Base-by-base conservation (phyloP, 2,113 vertebrate species). In the Triplophysa dalaica region DNA sequence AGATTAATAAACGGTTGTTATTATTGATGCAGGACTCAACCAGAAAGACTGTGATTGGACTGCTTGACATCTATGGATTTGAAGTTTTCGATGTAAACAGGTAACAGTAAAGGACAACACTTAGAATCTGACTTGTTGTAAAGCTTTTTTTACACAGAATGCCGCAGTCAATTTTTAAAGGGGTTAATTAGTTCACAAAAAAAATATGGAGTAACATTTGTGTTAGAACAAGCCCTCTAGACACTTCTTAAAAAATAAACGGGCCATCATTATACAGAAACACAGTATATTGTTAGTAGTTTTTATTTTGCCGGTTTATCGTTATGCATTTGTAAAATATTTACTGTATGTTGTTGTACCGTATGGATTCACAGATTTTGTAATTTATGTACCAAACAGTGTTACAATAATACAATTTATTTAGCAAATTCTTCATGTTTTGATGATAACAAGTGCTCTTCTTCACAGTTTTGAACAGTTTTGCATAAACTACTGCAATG, bases 401-500 rank as follows among this genome's bases (percentile, higher is more conserved):
- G 14, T 58, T 58, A 5, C 16, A 21, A 58, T 14, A 58, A 21
- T 58, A 58, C 14, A 58, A 58, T 58, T 58, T 0, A 19, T 58
- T 58, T 58, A 1, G n/a, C 11, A 14, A 58, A n/a, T 17, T 19
- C 54, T 1, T 8, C 33, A 38, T 38, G 33, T 7, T 38, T 38
- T 38, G 7, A 38, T 38, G 6, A 8, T 38, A 38, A 38, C 6
- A 7, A 38, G 5, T 1, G 26, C 3, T 82, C 4, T 73, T 1
- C 22, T 26, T 33, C 19, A 12, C 65, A 99, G 97, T 90, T 99
- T 99, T 88, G 97, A 99, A 85, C 97, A 99, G 89, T 98, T 99
- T 89, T 99, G 97, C 81, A 99, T 99, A 85, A 98, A 99, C 85
- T 99, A 98, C 82, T 99, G 97, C 91, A 99, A 98, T 0, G 97